Base-by-base conservation (phyloP, 2,888 invertebrate species). In the Athalia circularis region DNA sequence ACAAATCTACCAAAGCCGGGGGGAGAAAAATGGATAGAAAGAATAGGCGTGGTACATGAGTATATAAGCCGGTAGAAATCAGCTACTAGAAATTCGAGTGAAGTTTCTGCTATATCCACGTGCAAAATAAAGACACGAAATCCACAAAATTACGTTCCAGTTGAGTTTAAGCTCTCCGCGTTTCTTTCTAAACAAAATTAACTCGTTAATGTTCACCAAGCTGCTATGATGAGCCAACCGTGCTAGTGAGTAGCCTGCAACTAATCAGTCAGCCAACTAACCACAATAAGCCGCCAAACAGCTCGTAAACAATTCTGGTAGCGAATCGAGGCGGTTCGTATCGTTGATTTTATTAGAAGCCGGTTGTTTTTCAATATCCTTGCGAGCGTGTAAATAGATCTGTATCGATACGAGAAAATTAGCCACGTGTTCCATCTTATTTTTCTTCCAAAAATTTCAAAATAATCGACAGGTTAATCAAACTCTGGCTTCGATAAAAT, bases 321-420 rank as follows among this genome's bases (percentile, higher is more conserved):
- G 57, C 59, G 43, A 75, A 62, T 75, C 62, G 75, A 13, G 15
- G 45, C 47, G 57, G 72, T 64, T 62, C 62, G 61, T 61, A 43
- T 64, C 48, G 62, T 48, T 62, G 43, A 77, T 77, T 77, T 70
- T 70, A 68, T 77, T 68, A 68, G 62, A 68, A 68, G 64, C 62
- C 54, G 65, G 29, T 50, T 48, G 65, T 78, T 78, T 74, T 72
- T 74, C 78, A 74, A 64, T 74, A 61, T 52, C 64, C 9, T 54
- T 52, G 64, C 64, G 3, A 61, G 74, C 61, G 74, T 74, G 74
- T 13, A 50, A 64, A 74, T 43, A n/a, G 50, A 75, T 64, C 47
- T 72, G 57, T 11, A 62, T 29, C 62, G 11, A 75, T 43, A n/a
- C n/a, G 52, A 50, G 0, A 0, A 29, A 2, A 29, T 29, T 29